Conservation (phyloP, 92 coral and sea anemone species). For the Parazoanthus atlanticus region DNA sequence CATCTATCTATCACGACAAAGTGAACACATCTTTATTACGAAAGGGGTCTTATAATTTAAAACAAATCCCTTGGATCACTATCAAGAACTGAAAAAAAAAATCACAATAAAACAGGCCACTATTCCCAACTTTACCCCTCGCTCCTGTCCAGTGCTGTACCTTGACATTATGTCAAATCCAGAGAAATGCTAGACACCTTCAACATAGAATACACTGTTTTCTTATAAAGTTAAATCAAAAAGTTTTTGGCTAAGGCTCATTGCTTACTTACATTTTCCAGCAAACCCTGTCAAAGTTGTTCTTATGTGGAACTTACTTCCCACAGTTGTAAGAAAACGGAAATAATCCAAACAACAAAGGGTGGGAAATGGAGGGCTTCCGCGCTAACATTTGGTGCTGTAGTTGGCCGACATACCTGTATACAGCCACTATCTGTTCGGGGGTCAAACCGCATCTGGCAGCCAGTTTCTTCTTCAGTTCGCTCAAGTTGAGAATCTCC, state of each 20-base stretch:
- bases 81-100: neutral
- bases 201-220: neutral
- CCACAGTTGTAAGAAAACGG: too few species aligned
- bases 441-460: constrained; percentile 75
- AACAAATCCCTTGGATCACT: too few species aligned
- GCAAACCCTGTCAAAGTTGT: too few species aligned
- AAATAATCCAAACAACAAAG: too few species aligned
- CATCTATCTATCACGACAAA: neutral
- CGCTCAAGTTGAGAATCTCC: constrained; percentile 74
- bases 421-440: constrained; percentile 85
- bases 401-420: constrained; percentile 63
- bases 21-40: neutral
- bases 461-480: constrained; percentile 81
- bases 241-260: neutral
- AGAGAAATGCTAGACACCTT: neutral
- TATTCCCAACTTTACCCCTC: too few species aligned
- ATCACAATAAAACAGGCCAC: neutral
- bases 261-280: neutral
- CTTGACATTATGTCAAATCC: neutral
- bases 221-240: neutral
- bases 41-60: neutral
- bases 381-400: neutral
- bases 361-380: neutral
- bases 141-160: neutral
- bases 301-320: too few species aligned